Evolutionary conservation across 2,888 invertebrate species (phyloP), one percentile per base, ranked within the genome.

Genomic region (Danaus chrysippus): DNA sequence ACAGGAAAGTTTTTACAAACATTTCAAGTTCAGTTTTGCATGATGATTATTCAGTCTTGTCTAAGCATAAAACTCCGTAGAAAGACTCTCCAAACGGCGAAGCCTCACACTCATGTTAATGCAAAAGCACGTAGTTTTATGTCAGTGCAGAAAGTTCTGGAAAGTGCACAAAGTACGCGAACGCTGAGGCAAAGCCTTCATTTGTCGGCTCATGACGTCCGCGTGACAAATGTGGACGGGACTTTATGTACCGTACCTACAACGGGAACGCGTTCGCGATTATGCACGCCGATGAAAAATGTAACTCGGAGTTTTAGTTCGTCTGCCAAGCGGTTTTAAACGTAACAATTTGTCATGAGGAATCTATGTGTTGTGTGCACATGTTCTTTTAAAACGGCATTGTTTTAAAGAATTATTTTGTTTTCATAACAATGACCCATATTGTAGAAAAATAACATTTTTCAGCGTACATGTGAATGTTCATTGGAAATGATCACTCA

Each of bases 121-220:
- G 87, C 90, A 84, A 82, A 84, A 84, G 86, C 89, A 87, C 89
- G 88, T 86, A 87, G 87, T 84, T 86, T 77, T 82, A 84, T 83
- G 87, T 84, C 86, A 82, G 79, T 81, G 84, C 83, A 84, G 87
- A 88, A 87, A 88, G 84, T 88, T 88, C 83, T 83, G 86, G 81
- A 84, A 86, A 87, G 88, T 88, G 90, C 87, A 88, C 87, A 88
- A 86, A 87, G 89, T 87, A 84, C 82, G 86, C 83, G 82, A 84
- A 83, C 83, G 80, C 79, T 83, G 82, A 81, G 79, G 86, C 83
- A 87, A 89, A 87, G 90, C 89, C 90, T 89, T 91, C 91, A 91
- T 91, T 91, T 91, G 91, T 91, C 89, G 90, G 81, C 87, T 86
- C 81, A 80, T 91, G 90, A 90, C 89, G 85, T 77, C 82, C 82